Base-by-base conservation (phyloP, 1,140 invertebrate species). In the Drosophila serrata region DNA sequence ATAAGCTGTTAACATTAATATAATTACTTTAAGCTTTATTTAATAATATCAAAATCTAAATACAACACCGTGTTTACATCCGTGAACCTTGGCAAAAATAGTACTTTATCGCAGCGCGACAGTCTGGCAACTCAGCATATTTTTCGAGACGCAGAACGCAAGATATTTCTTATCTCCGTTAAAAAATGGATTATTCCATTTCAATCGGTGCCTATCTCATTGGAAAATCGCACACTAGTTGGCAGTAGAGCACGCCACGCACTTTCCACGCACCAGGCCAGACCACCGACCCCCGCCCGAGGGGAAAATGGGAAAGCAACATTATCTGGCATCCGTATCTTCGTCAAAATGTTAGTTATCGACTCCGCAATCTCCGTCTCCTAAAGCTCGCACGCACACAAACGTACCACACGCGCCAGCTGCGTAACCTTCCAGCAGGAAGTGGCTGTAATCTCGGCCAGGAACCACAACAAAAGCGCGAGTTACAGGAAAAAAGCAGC, bases 331-430 rank as follows among this genome's bases (percentile, higher is more conserved):
- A 79, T 81, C 86, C 85, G 78, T 86, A 86, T 86, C 82, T 86
- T 86, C 53, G 82, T 76, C 82, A 62, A 85, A 81, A 85, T 85
- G 82, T 85, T 86, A 88, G 84, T 88, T 85, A 88, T 88, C 85
- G 85, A 90, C 85, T 85, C 82, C 65, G 85, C 85, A 90, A 90
- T 90, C 84, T 88, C 76, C 74, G 82, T 88, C 85, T 90, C 81
- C 67, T 90, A 90, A 90, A 75, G 64, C 53, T 48, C 62, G 24
- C 46, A 67, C 65, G 29, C 40, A 63, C 57, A 27, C 63, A 33
- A n/a, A 27, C 40, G 42, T 37, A 59, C 53, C 51, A 58, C 63
- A 69, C 62, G 81, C 73, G 80, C 73, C 59, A 68, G 58, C 64
- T 76, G 49, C 65, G 67, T 69, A 72, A 72, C 51, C 64, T 57